Base-by-base conservation (phyloP, 2,888 invertebrate species). In the Thymelicus acteon region DNA sequence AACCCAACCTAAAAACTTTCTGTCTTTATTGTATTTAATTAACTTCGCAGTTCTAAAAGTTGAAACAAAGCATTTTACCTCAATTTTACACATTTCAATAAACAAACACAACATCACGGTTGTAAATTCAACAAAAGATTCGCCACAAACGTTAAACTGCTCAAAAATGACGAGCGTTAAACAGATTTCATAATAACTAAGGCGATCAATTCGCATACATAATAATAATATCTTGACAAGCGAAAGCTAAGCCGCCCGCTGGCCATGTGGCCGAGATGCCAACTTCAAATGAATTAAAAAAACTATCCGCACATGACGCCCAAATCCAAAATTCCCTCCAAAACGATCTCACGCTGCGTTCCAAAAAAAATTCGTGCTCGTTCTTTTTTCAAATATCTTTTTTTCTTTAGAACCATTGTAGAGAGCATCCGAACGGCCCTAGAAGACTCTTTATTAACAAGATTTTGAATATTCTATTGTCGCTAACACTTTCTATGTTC, bases 401-500 rank as follows among this genome's bases (percentile, higher is more conserved):
- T 87, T 84, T 83, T 75, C 80, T 80, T 76, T 75, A 63, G 66
- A 71, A 66, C 78, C 78, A 77, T 80, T 84, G 85, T 87, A 83
- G 85, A 85, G 84, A 84, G 79, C 80, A 81, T 71, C 77, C 74
- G 78, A 78, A 70, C 73, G 71, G 77, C 75, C 74, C 77, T 78
- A 31, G 31, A 80, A 87, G 88, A 88, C 86, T 89, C 91, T 91
- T 90, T 92, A 92, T 92, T 93, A 93, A 93, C 93, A 92, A 92
- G 93, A 93, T 93, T 91, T 90, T 88, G 90, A 89, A 92, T 91
- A 92, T 91, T 87, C 92, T 83, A 92, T 93, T 93, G 93, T 93
- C 88, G 85, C 91, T 90, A 92, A 93, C 93, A 93, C 93, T 93
- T 93, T 93, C 93, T 90, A 92, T 86, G 86, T 88, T 92, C 84